Evolutionary conservation across 2,797 vertebrate species (phyloP).

Genomic region (Tapera naevia): DNA sequence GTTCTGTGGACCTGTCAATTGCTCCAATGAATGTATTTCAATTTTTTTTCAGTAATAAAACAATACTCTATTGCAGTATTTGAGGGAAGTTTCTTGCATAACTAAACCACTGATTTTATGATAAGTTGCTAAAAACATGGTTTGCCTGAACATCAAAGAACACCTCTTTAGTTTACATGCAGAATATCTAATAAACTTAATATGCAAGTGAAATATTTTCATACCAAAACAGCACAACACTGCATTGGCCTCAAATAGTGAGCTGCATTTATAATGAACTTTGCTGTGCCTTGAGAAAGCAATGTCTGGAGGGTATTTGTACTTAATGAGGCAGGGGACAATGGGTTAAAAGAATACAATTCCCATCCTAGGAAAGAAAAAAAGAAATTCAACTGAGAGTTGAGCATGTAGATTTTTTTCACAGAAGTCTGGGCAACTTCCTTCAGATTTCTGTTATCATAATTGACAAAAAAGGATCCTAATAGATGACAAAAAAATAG

Average conservation of each 20-base stretch:
- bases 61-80: conserved; percentile 12
- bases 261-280: conserved; percentile 62
- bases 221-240: neutral
- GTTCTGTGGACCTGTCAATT: neutral
- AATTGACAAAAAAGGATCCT: neutral
- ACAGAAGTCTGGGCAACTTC: neutral
- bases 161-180: conserved; percentile 49
- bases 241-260: conserved; percentile 14
- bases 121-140: conserved; percentile 42
- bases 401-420: neutral
- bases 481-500: neutral
- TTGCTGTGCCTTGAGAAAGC: conserved; percentile 53
- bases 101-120: conserved; percentile 9
- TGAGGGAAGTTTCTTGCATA: neutral
- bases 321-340: conserved; percentile 53
- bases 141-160: conserved; percentile 57
- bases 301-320: conserved; percentile 47
- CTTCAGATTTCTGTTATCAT: neutral
- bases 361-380: neutral
- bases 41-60: conserved; percentile 12
- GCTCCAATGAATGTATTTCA: neutral
- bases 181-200: conserved; percentile 65
- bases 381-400: neutral
- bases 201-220: conserved; percentile 51
- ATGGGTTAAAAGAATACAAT: conserved; percentile 64